These are phyloP conservation scores for Liopterus haemorrhoidalis DNA, from an alignment of 2,888 invertebrate genomes.

Conservation along the genomic window DNA sequence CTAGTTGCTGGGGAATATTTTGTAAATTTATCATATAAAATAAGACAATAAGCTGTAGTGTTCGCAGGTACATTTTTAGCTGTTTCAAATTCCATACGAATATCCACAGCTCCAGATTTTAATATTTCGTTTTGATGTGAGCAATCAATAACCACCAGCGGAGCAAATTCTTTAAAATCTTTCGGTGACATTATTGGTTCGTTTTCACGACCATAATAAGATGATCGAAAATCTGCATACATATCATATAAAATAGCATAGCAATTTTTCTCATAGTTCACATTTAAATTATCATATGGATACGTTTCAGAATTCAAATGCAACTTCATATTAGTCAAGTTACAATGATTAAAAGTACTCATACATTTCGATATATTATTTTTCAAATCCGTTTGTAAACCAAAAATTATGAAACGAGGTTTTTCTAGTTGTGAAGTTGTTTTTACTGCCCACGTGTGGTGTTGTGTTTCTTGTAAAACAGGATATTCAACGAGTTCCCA, in stretches of 20 bases:
- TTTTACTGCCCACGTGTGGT: constrained; percentile 38
- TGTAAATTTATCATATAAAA: constrained; percentile 31
- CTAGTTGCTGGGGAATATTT: constrained; percentile 27
- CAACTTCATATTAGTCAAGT: constrained; percentile 38
- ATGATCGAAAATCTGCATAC: constrained; percentile 33
- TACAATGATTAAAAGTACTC: constrained; percentile 32
- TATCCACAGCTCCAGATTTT: constrained; percentile 28
- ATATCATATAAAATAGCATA: constrained; percentile 33
- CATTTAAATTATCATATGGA: constrained; percentile 39
- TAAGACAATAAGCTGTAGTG: constrained; percentile 33
- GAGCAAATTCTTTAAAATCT: constrained; percentile 16
- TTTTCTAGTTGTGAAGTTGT: constrained; percentile 38
- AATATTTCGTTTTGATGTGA: constrained; percentile 26
- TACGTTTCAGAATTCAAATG: constrained; percentile 39
- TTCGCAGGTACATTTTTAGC: constrained; percentile 24
- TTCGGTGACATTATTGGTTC: constrained; percentile 23
- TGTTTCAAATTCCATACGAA: constrained; percentile 28
- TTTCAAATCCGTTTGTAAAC: constrained; percentile 40
- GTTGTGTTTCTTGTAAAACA: constrained; percentile 35
- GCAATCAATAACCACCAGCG: constrained; percentile 23
- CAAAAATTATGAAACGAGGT: constrained; percentile 40
- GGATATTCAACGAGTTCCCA: constrained; percentile 41
- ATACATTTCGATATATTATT: constrained; percentile 32
- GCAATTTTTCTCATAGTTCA: constrained; percentile 33
- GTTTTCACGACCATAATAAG: constrained; percentile 27